Base-by-base conservation (phyloP, 2,797 vertebrate species). In the Buceros bicornis region DNA sequence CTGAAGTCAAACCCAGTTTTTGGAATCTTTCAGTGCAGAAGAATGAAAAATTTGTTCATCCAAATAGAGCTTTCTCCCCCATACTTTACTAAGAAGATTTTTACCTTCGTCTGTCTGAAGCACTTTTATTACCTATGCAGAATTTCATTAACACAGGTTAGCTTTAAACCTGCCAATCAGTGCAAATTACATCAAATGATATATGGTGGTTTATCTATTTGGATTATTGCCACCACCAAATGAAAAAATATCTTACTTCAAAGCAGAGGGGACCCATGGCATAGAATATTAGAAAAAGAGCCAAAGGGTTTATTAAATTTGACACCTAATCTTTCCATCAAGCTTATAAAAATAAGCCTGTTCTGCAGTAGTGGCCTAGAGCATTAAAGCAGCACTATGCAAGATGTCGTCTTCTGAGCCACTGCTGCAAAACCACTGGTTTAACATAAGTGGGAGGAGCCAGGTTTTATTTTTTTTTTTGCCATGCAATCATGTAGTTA, bases 251-350 rank as follows among this genome's bases (percentile, higher is more conserved):
- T 18, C 66, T 51, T 84, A 17, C 54, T 82, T 87, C 65, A 78
- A 92, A 92, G 69, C 84, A 85, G 70, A 95, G 72, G 86, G 79
- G 64, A 91, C 33, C 73, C 50, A 29, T 47, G 71, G 58, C 91
- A 79, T 10, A 67, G 80, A 90, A 91, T 81, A 94, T 96, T 43
- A 88, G 84, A 90, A 81, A 88, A 90, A 89, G 64, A 95, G 81
- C 77, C 86, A 85, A 88, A 82, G 66, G 77, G 13, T 94, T 96
- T 97, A 95, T 96, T 97, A 92, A 95, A 96, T 96, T 91, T 96
- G 90, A 95, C 89, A 94, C 84, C 81, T 94, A 96, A 94, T 96
- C 93, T 96, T 91, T 96, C 95, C 89, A 92, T 94, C 93, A 88
- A 51, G 62, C 66, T 95, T 87, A 87, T 88, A 95, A 96, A 96